Evolutionary conservation across 2,113 vertebrate species (phyloP).

Genomic region (Muntiacus muntjak): DNA sequence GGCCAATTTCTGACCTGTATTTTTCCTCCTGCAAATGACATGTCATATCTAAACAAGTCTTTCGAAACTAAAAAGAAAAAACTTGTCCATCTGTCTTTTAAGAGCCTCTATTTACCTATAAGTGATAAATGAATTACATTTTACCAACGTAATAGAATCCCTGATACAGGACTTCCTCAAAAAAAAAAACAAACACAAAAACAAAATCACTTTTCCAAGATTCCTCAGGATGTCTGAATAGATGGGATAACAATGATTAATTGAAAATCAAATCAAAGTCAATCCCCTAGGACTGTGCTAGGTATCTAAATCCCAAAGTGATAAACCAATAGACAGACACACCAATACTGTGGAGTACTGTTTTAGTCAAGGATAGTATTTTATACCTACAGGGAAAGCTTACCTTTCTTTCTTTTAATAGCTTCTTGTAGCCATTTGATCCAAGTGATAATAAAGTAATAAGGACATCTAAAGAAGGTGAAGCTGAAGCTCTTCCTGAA

Average conservation of each 20-base stretch:
- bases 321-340: neutral
- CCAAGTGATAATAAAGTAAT: constrained; percentile 95
- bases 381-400: constrained; percentile 36
- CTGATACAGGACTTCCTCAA: neutral
- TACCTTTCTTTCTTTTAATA: constrained; percentile 96
- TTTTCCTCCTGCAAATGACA: neutral
- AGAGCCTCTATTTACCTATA: neutral
- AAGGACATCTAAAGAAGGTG: constrained; percentile 95
- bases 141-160: neutral
- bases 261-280: neutral
- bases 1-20: neutral
- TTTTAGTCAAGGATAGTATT: neutral
- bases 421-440: constrained; percentile 90
- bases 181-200: neutral
- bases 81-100: neutral
- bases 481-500: constrained; percentile 94
- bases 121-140: neutral
- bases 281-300: neutral
- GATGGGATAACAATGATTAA: neutral
- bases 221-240: neutral
- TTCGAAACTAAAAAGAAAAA: neutral
- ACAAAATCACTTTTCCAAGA: neutral
- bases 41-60: neutral
- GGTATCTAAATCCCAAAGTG: neutral
- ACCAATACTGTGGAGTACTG: neutral